phyloP scores from a whole-genome alignment of 2,888 invertebrate genomes.

The Pheosia gnoma region DNA sequence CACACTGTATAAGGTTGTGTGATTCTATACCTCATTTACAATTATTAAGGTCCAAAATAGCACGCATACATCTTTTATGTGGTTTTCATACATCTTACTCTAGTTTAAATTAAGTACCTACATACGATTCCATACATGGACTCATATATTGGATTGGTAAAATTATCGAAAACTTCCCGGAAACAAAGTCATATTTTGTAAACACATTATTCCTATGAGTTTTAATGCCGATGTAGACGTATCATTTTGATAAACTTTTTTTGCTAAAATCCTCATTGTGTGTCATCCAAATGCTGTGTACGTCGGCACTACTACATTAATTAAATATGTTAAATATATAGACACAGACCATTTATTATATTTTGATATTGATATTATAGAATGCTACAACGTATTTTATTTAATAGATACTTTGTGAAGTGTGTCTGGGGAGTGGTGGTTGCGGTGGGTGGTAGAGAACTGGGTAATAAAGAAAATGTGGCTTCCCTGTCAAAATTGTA shows the following conservation, averaged over 20 bases:
- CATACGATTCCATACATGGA: slow-evolving; percentile 45
- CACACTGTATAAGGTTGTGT: slow-evolving; percentile 26
- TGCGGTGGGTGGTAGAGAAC: no score
- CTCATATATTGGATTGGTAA: slow-evolving; percentile 46
- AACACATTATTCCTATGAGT: slow-evolving; percentile 23
- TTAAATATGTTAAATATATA: neutral
- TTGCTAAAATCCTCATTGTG: neutral
- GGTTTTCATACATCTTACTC: slow-evolving; percentile 27
- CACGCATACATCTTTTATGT: slow-evolving; percentile 18
- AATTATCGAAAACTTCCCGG: slow-evolving; percentile 57
- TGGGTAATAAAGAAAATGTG: no score
- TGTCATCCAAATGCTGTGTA: neutral
- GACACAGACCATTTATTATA: slow-evolving; percentile 4
- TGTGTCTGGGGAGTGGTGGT: neutral
- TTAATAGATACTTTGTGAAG: neutral
- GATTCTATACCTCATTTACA: slow-evolving; percentile 24
- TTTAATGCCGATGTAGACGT: slow-evolving; percentile 25
- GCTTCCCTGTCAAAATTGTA: no score
- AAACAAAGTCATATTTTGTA: slow-evolving; percentile 36
- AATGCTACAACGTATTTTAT: neutral
- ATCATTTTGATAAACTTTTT: slow-evolving; percentile 5
- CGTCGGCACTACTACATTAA: neutral
- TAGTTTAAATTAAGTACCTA: slow-evolving; percentile 23
- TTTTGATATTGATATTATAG: neutral
- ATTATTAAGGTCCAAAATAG: slow-evolving; percentile 18